A percentile compares a stretch with the other conserved stretches of the same genome.
Conservation (phyloP, 2,113 vertebrate species). For the Varanus salvator region DNA sequence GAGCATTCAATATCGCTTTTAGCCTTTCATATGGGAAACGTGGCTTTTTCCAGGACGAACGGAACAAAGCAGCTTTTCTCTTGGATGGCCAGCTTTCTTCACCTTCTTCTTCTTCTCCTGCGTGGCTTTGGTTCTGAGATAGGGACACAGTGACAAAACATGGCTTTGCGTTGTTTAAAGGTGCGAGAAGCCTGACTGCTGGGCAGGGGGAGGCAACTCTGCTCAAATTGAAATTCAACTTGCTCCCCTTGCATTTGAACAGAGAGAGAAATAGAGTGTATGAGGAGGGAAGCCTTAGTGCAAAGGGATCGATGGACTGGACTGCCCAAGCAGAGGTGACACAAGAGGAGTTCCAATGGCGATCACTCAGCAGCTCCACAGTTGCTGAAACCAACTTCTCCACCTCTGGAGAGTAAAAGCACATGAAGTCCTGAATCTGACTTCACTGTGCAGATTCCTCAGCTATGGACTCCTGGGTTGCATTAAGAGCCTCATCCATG, state of each 20-base stretch:
- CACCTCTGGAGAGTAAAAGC: background rate
- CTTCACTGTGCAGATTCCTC: conserved; percentile 23
- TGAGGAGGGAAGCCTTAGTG: background rate
- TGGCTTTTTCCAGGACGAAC: conserved; percentile 27
- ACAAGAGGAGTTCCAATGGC: background rate
- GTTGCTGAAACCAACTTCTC: background rate
- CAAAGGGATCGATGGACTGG: background rate
- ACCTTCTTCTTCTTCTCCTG: too few species aligned
- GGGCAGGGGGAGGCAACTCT: background rate
- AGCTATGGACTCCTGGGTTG: background rate
- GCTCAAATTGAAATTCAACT: background rate
- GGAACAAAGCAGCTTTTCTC: background rate
- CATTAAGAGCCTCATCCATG: background rate
- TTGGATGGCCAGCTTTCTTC: background rate
- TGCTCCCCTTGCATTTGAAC: background rate
- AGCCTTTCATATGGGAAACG: background rate
- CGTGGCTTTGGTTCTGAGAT: background rate
- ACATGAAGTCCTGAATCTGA: background rate
- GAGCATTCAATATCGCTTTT: background rate
- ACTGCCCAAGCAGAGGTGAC: background rate
- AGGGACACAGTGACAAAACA: background rate
- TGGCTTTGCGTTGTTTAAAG: background rate
- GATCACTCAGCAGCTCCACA: background rate
- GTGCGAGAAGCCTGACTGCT: background rate
- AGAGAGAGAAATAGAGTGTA: too few species aligned